Percentiles rank a stretch among this genome's conserved stretches.
Evolutionary conservation across 2,113 vertebrate species (phyloP).

Genomic region (Halcyon senegalensis): DNA sequence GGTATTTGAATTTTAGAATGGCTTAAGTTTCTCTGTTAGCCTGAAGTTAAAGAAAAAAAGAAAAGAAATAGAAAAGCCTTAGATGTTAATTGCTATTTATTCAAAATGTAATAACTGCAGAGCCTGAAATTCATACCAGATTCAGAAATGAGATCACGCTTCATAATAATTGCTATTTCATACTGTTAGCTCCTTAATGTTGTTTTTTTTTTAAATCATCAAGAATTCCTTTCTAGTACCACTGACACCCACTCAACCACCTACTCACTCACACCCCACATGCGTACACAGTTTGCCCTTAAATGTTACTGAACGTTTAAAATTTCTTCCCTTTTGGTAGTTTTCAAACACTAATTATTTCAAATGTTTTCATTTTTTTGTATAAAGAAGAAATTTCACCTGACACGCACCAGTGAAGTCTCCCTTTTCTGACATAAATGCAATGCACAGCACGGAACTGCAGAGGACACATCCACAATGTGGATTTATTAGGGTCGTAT

Average conservation of each 20-base stretch:
- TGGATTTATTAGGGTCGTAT: not conserved
- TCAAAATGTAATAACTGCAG: slow-evolving; percentile 55
- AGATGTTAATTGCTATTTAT: slow-evolving; percentile 71
- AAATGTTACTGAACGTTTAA: slow-evolving; percentile 19
- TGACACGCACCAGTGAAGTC: not conserved
- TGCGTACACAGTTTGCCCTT: not conserved
- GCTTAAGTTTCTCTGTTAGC: slow-evolving; percentile 32
- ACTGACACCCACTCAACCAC: slow-evolving; percentile 27
- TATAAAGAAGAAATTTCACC: not conserved
- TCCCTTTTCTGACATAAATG: not conserved
- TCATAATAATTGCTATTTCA: slow-evolving; percentile 48
- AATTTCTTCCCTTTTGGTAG: not conserved
- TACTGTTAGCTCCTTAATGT: slow-evolving; percentile 38
- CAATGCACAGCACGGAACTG: not conserved
- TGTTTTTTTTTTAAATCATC: slow-evolving; percentile 60
- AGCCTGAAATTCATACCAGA: slow-evolving; percentile 49
- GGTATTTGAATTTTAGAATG: slow-evolving; percentile 37
- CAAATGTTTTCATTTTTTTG: not conserved
- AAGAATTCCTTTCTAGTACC: slow-evolving; percentile 25
- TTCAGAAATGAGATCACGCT: slow-evolving; percentile 49
- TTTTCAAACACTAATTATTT: not conserved
- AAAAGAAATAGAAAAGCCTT: slow-evolving; percentile 19
- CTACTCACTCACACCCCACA: not conserved
- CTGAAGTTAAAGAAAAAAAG: not conserved
- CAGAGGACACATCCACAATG: not conserved